Conservation (phyloP, 2,888 invertebrate species). For the Cyaniris semiargus region DNA sequence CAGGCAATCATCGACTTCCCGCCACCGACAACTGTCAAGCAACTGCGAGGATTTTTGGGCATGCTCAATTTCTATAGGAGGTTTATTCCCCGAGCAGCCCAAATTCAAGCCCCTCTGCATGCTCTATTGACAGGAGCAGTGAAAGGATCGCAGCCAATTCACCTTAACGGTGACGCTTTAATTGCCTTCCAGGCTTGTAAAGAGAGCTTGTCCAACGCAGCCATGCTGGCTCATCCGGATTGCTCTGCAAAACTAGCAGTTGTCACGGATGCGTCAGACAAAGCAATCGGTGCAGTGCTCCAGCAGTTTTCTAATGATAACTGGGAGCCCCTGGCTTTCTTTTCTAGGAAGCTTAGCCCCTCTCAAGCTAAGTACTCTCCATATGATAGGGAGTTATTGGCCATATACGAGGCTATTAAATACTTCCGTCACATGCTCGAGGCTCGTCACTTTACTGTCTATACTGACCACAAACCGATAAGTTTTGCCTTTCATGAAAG, state of each 20-base stretch:
- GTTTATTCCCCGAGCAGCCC: constrained; percentile 51
- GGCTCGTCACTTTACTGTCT: constrained; percentile 45
- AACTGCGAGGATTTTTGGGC: constrained; percentile 43
- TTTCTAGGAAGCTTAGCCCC: no score
- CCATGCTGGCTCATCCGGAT: constrained; percentile 36
- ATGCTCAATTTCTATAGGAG: constrained; percentile 48
- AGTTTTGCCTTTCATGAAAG: constrained; percentile 29
- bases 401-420: no score
- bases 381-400: no score
- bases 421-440: no score
- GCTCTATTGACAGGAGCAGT: constrained; percentile 43
- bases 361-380: no score
- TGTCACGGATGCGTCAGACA: constrained; percentile 49
- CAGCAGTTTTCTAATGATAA: no score
- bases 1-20: constrained; percentile 42
- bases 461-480: constrained; percentile 39
- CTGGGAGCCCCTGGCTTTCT: no score
- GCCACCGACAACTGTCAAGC: constrained; percentile 38
- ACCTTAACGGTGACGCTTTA: background rate
- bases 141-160: constrained; percentile 46
- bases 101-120: constrained; percentile 50
- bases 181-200: background rate
- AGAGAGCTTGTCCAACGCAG: background rate
- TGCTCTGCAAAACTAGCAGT: constrained; percentile 46
- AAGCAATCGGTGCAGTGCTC: no score